Percentiles rank a stretch among this genome's conserved stretches.
Conservation (phyloP, 1,140 invertebrate genomes). For the Drosophila nigromelanica region DNA sequence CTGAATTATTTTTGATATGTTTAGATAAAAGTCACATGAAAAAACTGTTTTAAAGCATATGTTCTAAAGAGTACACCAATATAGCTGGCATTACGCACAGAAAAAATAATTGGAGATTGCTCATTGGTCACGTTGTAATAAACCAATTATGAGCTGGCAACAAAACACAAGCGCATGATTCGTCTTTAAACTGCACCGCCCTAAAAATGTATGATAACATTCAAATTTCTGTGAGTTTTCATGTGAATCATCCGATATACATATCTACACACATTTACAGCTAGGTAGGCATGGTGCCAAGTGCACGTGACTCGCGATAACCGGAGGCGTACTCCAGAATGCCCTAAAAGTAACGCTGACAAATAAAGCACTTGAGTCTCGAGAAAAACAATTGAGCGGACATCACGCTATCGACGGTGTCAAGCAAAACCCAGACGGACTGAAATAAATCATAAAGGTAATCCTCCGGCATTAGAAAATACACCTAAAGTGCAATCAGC, state of each 20-base stretch:
- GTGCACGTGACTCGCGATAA: conserved; percentile 69
- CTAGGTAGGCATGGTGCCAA: conserved; percentile 30
- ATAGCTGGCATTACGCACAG: too few species aligned
- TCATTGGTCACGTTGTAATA: conserved; percentile 4
- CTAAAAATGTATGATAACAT: conserved; percentile 9
- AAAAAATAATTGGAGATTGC: too few species aligned
- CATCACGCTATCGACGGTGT: conserved; percentile 35
- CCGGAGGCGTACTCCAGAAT: conserved; percentile 22
- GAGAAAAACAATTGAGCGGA: conserved; percentile 45
- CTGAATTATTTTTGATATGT: too few species aligned
- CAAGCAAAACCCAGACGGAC: background rate
- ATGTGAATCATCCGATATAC: conserved; percentile 17
- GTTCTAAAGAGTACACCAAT: too few species aligned
- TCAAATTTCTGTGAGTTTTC: conserved; percentile 9
- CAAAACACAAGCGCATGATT: conserved; percentile 6
- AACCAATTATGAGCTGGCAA: conserved; percentile 33
- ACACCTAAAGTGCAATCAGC: conserved; percentile 10
- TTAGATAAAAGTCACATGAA: too few species aligned
- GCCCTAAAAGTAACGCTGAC: conserved; percentile 46
- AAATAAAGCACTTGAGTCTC: conserved; percentile 66
- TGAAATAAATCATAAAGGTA: conserved; percentile 37
- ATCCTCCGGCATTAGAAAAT: conserved; percentile 46
- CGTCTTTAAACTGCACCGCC: conserved; percentile 35
- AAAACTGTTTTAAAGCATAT: too few species aligned
- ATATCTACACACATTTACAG: background rate